Evolutionary conservation across 2,888 invertebrate species (phyloP).

Genomic region (Nineta flava): DNA sequence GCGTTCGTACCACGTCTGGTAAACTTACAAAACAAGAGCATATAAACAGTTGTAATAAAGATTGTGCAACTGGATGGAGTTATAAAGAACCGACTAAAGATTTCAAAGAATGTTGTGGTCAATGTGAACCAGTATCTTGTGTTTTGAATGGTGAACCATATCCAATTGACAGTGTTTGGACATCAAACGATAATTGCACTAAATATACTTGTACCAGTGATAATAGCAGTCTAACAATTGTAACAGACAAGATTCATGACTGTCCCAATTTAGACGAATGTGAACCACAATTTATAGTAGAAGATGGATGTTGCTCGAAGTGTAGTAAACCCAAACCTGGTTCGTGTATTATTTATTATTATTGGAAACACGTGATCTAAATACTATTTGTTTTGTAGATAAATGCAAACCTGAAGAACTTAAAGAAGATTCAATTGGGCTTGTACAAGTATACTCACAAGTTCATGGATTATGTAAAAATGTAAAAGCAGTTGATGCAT

Average conservation of each 20-base stretch:
- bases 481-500: constrained; percentile 35
- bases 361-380: constrained; percentile 8
- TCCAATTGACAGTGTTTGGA: constrained; percentile 38
- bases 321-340: constrained; percentile 37
- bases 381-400: constrained; percentile 22
- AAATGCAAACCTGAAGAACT: constrained; percentile 39
- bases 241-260: constrained; percentile 32
- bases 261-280: constrained; percentile 51
- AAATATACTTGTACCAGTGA: constrained; percentile 36
- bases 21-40: constrained; percentile 35
- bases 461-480: constrained; percentile 50
- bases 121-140: constrained; percentile 44
- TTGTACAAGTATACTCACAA: constrained; percentile 31
- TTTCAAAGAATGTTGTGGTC: constrained; percentile 42
- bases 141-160: constrained; percentile 32
- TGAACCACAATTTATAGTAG: constrained; percentile 33
- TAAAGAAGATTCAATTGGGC: constrained; percentile 36
- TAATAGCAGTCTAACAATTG: constrained; percentile 33
- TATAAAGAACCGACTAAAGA: constrained; percentile 29
- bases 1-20: constrained; percentile 29
- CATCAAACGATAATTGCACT: constrained; percentile 42
- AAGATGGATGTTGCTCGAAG: constrained; percentile 49
- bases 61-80: constrained; percentile 38
- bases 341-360: constrained; percentile 25
- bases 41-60: constrained; percentile 34